Evolutionary conservation across 2,113 vertebrate species (phyloP), one percentile per base, ranked within the genome.

Genomic region (Geococcyx californianus): DNA sequence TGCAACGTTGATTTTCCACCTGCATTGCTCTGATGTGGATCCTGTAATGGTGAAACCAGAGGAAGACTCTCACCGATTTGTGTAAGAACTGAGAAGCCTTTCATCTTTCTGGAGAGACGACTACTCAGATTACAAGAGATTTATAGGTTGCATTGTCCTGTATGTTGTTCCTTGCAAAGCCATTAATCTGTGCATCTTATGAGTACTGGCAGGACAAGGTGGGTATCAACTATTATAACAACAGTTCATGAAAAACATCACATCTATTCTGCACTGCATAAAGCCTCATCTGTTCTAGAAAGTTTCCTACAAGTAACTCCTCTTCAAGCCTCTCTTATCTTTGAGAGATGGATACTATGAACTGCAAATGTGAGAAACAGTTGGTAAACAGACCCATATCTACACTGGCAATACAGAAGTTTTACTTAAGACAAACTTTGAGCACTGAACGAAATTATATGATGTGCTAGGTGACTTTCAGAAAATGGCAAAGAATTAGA

Each of bases 21-120:
- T 68, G 49, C 62, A 56, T 9, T 0, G 0, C 42, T 51, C 28
- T 28, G 47, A 44, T 36, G 28, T 0, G 0, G 14, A 66, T 33
- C 60, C 38, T 33, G 21, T 10, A 28, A 28, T 1, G 2, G 17
- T 23, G 45, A 62, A 79, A 84, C 49, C 14, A 52, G 44, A 60
- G 45, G 38, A 78, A 72, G 59, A 42, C n/a, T 58, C 34, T 40
- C 28, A 24, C 17, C 12, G 33, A 63, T 40, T 55, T 63, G 11
- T 29, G 8, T 29, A 59, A 63, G 56, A 67, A 40, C 47, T 38
- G 59, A 36, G n/a, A 80, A 83, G 34, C 6, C 25, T n/a, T 74
- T 63, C 67, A 38, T n/a, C 23, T 67, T 67, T 58, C 44, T 25
- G 26, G 16, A 29, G 38, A 82, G 81, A 56, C 1, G 17, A 11